A percentile compares a stretch with the other conserved stretches of the same genome.
phyloP scores from a whole-genome alignment of 2,113 vertebrate genomes.

The Butorides virescens region DNA sequence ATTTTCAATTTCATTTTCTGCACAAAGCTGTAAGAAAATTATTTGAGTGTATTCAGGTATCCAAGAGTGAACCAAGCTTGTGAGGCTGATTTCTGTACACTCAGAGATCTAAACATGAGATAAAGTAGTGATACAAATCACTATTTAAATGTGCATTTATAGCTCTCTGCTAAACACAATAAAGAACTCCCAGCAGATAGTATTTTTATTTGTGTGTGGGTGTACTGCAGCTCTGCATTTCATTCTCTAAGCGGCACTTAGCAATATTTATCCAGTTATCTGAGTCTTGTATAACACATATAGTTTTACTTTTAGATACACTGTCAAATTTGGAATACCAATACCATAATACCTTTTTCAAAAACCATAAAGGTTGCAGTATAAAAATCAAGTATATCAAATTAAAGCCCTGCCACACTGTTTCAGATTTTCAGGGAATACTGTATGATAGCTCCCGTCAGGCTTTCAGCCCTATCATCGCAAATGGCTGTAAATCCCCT shows the following conservation, averaged over 20 bases:
- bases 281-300: not conserved
- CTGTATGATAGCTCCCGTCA: not conserved
- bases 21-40: not conserved
- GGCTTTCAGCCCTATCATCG: not conserved
- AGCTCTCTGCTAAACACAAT: slow-evolving; percentile 10
- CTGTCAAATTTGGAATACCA: not conserved
- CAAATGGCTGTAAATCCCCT: not conserved
- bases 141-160: not conserved
- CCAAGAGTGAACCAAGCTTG: not conserved
- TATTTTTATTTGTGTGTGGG: slow-evolving; percentile 50
- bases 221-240: slow-evolving; percentile 27
- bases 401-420: not conserved
- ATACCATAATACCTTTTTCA: not conserved
- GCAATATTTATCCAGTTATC: slow-evolving; percentile 47
- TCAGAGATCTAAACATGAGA: not conserved
- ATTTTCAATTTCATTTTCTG: not conserved
- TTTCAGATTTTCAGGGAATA: not conserved
- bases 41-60: not conserved
- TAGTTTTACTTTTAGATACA: slow-evolving; percentile 1
- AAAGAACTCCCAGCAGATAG: slow-evolving; percentile 28
- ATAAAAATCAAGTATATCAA: not conserved
- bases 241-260: not conserved
- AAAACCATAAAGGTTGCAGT: not conserved
- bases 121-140: not conserved
- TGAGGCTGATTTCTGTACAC: not conserved